Conservation (phyloP, 2,888 invertebrate genomes). For the Eremobia ochroleuca region DNA sequence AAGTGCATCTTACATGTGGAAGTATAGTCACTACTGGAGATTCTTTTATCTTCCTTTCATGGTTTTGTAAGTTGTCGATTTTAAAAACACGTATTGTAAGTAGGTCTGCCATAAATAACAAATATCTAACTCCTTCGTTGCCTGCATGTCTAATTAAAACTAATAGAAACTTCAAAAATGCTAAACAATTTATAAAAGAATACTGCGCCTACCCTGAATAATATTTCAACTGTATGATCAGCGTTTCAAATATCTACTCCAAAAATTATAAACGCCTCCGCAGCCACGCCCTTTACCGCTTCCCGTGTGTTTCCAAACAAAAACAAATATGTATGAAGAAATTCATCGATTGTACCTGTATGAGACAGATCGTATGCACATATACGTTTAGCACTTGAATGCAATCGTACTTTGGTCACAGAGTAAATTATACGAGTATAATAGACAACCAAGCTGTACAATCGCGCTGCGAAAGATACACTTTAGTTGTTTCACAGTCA, state of each 20-base stretch:
- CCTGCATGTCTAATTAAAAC: no score
- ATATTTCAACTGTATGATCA: neutral
- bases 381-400: constrained; percentile 54
- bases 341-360: constrained; percentile 24
- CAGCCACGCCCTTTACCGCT: neutral
- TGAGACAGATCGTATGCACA: constrained; percentile 45
- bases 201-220: neutral
- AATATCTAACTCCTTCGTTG: neutral
- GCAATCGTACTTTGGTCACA: constrained; percentile 6
- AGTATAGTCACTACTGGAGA: no score
- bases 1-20: no score
- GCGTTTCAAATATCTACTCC: neutral
- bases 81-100: no score
- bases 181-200: no score
- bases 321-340: constrained; percentile 37
- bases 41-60: no score
- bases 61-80: no score
- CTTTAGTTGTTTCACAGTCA: neutral
- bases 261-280: neutral
- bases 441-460: neutral
- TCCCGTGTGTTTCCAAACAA: constrained; percentile 47
- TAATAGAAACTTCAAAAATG: neutral
- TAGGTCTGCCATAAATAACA: neutral
- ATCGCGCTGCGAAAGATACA: neutral
- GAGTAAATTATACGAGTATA: constrained; percentile 19